Base-by-base conservation (phyloP, 2,113 vertebrate species). In the Mionectes macconnelli region DNA sequence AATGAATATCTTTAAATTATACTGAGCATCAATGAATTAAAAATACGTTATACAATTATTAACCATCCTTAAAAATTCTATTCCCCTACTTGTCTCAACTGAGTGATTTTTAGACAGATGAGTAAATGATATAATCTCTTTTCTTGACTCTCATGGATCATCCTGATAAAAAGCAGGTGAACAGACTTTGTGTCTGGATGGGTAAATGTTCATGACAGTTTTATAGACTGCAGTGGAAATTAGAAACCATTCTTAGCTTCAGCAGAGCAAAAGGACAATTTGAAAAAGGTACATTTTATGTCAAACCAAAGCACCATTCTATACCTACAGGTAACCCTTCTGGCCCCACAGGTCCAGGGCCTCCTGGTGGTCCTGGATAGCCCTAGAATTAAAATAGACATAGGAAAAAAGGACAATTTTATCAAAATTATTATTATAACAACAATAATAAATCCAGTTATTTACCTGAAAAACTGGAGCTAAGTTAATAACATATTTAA, bases 321-420 rank as follows among this genome's bases (percentile, higher is more conserved):
- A 86, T 89, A 99, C 99, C 98, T 98, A 99, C 99, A 87, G 98
- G 97, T 87, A 98, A 95, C 83, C 99, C 99, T 93, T 98, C 97
- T 64, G 98, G 96, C 12, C 99, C 99, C 7, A 98, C n/a, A 73
- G 98, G 97, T 47, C 99, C 99, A 77, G 98, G 97, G 96, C 96
- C 44, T 55, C 99, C 99, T 88, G 99, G 97, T 93, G 98, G 92
- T 88, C 99, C 99, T 90, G 98, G 96, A 96, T 99, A 99, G 25
- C 99, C 99, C 99, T 99, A 91, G 62, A 89, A 95, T 49, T 89
- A 87, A 96, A 98, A 94, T 22, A 97, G 56, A 96, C 81, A 87
- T 4, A 94, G 52, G 22, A 83, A 95, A 63, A 95, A 62, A 64
- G 27, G 83, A 57, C 9, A 24, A 12, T 22, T 94, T 66, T 2